A percentile compares a stretch with the other conserved stretches of the same genome.
Evolutionary conservation across 2,113 vertebrate genomes (phyloP).

Genomic region (Philantomba maxwellii): DNA sequence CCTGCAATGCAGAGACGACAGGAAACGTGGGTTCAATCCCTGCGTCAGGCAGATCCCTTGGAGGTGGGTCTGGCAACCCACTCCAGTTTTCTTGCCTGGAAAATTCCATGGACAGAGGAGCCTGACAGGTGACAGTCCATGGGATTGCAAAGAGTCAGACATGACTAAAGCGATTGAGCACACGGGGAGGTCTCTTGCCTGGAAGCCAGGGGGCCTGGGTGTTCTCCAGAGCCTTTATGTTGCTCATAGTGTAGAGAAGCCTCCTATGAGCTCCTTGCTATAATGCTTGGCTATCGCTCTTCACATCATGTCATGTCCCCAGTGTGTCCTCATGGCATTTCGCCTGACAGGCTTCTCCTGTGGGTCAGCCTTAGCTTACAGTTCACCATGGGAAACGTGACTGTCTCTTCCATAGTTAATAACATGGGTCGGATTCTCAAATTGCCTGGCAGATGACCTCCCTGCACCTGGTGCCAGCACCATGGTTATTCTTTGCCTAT

Average conservation of each 20-base stretch:
- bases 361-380: background rate
- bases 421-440: background rate
- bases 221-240: background rate
- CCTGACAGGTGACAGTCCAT: background rate
- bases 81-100: background rate
- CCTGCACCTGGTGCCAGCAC: background rate
- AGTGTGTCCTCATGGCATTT: background rate
- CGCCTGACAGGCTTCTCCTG: background rate
- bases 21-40: background rate
- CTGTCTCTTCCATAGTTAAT: background rate
- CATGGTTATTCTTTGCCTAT: accelerated
- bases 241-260: background rate
- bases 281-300: background rate
- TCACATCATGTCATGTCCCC: background rate
- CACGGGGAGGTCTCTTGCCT: background rate
- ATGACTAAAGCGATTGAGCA: background rate
- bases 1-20: background rate
- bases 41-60: accelerated
- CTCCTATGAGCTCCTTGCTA: background rate
- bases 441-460: background rate
- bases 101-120: background rate
- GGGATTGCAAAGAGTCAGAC: background rate
- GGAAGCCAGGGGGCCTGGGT: background rate
- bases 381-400: accelerated
- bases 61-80: background rate